phyloP scores from a whole-genome alignment of 1,140 invertebrate species.

The Aphis craccivora region DNA sequence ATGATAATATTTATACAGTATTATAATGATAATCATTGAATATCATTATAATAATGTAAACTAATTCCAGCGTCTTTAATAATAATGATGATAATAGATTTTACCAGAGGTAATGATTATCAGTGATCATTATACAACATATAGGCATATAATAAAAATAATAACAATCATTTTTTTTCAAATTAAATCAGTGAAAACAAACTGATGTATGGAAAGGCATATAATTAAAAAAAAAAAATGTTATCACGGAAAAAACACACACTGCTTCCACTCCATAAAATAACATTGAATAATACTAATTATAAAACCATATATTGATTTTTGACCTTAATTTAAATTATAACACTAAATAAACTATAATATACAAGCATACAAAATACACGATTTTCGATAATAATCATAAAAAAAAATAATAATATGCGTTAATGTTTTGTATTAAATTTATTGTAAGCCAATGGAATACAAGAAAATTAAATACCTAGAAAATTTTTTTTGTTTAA shows the following conservation, averaged over 20 bases:
- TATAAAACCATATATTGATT: constrained; percentile 21
- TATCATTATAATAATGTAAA: neutral
- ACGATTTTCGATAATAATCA: neutral
- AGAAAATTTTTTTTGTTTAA: neutral
- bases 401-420: too few species aligned
- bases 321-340: neutral
- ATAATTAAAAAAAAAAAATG: constrained; percentile 9
- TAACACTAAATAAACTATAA: neutral
- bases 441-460: neutral
- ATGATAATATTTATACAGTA: neutral
- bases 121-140: neutral
- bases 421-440: neutral
- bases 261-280: neutral
- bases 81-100: neutral
- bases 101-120: neutral
- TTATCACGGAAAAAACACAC: constrained; percentile 32
- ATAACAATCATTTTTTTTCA: neutral
- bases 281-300: constrained; percentile 12
- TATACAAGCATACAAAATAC: neutral
- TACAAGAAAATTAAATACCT: neutral
- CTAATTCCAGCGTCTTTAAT: neutral
- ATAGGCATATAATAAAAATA: neutral
- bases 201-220: neutral
- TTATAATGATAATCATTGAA: neutral
- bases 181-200: neutral